phyloP scores from a whole-genome alignment of 2,113 vertebrate genomes.

The Peromyscus polionotus region DNA sequence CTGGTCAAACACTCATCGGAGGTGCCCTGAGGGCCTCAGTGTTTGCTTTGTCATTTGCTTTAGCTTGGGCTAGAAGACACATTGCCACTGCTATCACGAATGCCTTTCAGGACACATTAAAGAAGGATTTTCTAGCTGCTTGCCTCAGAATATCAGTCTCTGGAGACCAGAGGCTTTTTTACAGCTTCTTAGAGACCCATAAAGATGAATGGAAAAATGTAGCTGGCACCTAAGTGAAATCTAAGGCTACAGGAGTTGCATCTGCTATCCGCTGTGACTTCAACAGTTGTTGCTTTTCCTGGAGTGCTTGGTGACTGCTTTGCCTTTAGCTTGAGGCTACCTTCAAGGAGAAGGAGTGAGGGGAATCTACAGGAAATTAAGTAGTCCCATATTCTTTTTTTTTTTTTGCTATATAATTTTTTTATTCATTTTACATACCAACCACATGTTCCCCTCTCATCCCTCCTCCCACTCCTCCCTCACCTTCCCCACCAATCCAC shows the following conservation, averaged over 20 bases:
- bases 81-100: slow-evolving; percentile 75
- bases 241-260: slow-evolving; percentile 79
- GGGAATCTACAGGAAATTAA: background rate
- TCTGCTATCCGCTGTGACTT: slow-evolving; percentile 27
- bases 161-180: slow-evolving; percentile 82
- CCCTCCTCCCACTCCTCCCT: too few species aligned
- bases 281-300: slow-evolving; percentile 25
- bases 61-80: slow-evolving; percentile 58
- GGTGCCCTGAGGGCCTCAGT: background rate
- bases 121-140: slow-evolving; percentile 80
- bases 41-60: slow-evolving; percentile 53
- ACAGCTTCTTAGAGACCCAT: slow-evolving; percentile 80
- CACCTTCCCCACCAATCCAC: too few species aligned
- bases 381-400: background rate
- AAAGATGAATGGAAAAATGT: slow-evolving; percentile 84
- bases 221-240: slow-evolving; percentile 80
- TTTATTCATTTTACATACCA: too few species aligned
- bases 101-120: slow-evolving; percentile 83
- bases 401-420: too few species aligned
- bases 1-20: slow-evolving; percentile 46
- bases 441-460: too few species aligned
- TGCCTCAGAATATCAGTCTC: slow-evolving; percentile 84
- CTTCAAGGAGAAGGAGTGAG: background rate
- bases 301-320: background rate
- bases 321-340: background rate